phyloP scores from a whole-genome alignment of 2,797 vertebrate genomes.

The Alauda arvensis region DNA sequence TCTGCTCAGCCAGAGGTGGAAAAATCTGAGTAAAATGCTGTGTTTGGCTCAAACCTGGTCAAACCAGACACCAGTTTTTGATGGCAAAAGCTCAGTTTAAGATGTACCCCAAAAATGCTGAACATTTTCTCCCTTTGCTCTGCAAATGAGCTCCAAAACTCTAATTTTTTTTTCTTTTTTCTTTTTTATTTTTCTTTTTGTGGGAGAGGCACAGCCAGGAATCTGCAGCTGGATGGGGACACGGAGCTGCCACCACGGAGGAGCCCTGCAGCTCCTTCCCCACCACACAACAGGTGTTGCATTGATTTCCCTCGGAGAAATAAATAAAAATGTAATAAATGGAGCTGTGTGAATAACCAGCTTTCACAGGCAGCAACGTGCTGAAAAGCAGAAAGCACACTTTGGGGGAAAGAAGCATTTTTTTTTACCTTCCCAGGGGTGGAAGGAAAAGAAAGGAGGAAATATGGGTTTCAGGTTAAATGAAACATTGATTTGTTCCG shows the following conservation, averaged over 20 bases:
- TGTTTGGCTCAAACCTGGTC: not conserved
- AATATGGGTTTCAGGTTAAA: conserved; percentile 17
- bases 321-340: not conserved
- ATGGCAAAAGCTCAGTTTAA: not conserved
- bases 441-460: not conserved
- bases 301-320: not conserved
- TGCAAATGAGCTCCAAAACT: not conserved
- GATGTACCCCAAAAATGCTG: accelerated
- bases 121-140: not conserved
- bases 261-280: not conserved
- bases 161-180: accelerated
- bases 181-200: accelerated
- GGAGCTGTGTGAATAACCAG: not conserved
- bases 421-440: conserved; percentile 16
- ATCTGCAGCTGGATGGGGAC: not conserved
- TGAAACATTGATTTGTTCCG: conserved; percentile 30
- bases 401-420: conserved; percentile 1
- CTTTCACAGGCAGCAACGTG: not conserved
- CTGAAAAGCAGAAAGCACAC: not conserved
- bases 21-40: not conserved
- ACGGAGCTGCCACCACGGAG: not conserved
- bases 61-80: not conserved
- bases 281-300: not conserved
- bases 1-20: not conserved
- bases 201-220: not conserved